Evolutionary conservation across 2,113 vertebrate species (phyloP).

Genomic region (Macrotus californicus): DNA sequence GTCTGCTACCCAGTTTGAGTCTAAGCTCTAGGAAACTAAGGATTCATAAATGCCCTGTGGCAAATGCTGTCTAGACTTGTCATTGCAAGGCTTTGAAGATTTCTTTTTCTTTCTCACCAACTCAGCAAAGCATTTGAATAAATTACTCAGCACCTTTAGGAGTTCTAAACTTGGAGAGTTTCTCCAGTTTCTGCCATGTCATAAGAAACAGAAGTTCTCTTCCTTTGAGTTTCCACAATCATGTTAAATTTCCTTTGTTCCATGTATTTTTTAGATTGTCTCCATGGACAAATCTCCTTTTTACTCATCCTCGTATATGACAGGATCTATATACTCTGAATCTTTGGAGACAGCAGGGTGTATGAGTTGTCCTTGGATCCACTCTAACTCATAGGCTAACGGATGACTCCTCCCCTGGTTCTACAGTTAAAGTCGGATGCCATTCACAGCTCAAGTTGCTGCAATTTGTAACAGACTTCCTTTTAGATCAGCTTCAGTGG

Average conservation of each 20-base stretch:
- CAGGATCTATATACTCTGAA: not conserved
- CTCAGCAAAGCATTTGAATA: not conserved
- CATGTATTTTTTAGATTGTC: not conserved
- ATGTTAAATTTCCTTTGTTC: not conserved
- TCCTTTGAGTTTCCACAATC: not conserved
- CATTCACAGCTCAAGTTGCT: not conserved
- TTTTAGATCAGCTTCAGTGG: not conserved
- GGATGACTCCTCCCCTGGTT: not conserved
- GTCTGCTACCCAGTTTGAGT: not conserved
- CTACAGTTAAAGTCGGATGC: not conserved
- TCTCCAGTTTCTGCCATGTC: not conserved
- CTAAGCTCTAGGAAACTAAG: not conserved
- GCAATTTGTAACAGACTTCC: not conserved
- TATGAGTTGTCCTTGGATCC: not conserved
- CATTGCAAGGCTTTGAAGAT: not conserved
- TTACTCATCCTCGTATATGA: not conserved
- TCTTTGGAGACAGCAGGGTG: not conserved
- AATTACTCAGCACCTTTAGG: not conserved
- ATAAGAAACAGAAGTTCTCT: conserved; percentile 14
- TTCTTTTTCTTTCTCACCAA: not conserved
- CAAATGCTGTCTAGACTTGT: not conserved
- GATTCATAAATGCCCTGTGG: not conserved
- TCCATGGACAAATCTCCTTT: not conserved
- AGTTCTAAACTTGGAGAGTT: not conserved
- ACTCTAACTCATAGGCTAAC: not conserved